Conservation (phyloP, 2,113 vertebrate species). For the Pomatorhinus ruficollis region DNA sequence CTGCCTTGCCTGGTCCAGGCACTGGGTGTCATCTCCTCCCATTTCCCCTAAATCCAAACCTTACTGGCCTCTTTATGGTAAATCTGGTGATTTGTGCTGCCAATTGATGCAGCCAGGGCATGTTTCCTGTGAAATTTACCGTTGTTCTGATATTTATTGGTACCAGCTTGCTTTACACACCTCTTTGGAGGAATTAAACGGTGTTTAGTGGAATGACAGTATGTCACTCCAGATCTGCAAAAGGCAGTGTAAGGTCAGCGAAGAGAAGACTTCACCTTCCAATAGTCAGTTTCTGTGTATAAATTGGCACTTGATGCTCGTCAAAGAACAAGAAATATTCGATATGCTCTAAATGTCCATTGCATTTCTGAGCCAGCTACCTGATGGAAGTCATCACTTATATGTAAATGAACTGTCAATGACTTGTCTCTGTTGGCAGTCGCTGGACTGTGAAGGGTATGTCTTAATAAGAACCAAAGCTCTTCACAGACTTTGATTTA, state of each 20-base stretch:
- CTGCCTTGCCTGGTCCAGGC: rapidly evolving
- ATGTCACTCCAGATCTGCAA: constrained; percentile 8
- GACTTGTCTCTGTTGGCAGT: constrained; percentile 80
- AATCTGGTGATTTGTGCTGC: neutral
- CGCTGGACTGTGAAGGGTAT: constrained; percentile 92
- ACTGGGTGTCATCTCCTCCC: neutral
- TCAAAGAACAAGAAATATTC: constrained; percentile 83
- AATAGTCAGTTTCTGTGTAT: constrained; percentile 65
- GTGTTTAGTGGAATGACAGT: neutral
- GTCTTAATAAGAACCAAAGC: constrained; percentile 86
- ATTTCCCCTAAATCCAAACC: neutral
- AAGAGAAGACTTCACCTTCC: constrained; percentile 68
- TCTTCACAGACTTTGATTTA: constrained; percentile 92
- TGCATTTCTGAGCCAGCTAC: constrained; percentile 85
- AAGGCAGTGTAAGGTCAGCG: constrained; percentile 69
- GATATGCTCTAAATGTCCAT: constrained; percentile 82
- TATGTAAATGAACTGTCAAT: constrained; percentile 90
- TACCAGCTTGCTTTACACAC: neutral
- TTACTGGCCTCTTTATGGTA: neutral
- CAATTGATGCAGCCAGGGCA: neutral
- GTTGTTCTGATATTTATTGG: neutral
- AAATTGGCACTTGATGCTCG: constrained; percentile 76
- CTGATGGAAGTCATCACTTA: constrained; percentile 96
- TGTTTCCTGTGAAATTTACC: neutral
- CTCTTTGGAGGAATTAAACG: neutral